Conservation (phyloP, 2,888 invertebrate species). For the Dicyrtomina minuta region DNA sequence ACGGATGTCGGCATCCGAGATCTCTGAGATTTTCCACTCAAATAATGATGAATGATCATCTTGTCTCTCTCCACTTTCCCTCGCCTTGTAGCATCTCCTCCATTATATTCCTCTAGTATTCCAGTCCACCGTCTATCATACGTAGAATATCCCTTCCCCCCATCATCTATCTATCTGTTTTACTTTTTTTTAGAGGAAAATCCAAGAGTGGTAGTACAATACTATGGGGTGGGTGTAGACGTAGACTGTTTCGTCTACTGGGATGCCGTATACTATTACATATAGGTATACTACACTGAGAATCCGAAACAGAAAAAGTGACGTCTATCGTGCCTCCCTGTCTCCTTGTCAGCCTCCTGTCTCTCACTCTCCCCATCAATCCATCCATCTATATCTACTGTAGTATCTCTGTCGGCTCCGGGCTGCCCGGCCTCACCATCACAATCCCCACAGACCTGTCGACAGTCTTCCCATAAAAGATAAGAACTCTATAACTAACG, state of each 20-base stretch:
- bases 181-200: neutral
- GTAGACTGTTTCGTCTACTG: too few relatives aligned
- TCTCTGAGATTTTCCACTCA: constrained; percentile 50
- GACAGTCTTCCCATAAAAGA: neutral
- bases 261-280: too few relatives aligned
- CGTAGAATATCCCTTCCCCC: constrained; percentile 3
- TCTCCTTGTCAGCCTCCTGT: neutral
- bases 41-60: constrained; percentile 50
- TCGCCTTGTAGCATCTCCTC: neutral
- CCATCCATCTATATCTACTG: too few relatives aligned
- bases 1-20: constrained; percentile 47
- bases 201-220: neutral
- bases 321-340: too few relatives aligned
- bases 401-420: too few relatives aligned
- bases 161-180: constrained; percentile 2
- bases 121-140: neutral
- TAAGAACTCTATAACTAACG: neutral
- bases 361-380: too few relatives aligned
- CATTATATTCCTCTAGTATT: neutral
- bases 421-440: too few relatives aligned
- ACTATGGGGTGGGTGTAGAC: too few relatives aligned
- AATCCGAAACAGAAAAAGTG: too few relatives aligned
- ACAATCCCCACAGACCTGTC: neutral
- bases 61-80: constrained; percentile 27
- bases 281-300: too few relatives aligned